Percentiles rank a stretch among this genome's conserved stretches.
These are phyloP conservation scores for Triplophysa rosa DNA, from an alignment of 2,113 vertebrate species.

Conservation along the genomic window DNA sequence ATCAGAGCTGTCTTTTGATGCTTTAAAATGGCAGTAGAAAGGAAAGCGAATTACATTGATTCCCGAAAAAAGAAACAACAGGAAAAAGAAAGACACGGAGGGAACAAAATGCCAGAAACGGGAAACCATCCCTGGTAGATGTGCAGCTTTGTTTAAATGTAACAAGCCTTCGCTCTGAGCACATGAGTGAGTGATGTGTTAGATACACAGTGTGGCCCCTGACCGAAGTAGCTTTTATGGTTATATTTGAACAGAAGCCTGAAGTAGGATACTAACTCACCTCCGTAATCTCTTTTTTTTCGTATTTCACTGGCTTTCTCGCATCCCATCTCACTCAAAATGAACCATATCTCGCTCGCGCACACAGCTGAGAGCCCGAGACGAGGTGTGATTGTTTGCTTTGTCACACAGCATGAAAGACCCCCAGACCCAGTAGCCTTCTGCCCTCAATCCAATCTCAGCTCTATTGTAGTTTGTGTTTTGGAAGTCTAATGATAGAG, in stretches of 20 bases:
- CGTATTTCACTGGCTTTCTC: neutral
- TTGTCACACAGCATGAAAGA: constrained; percentile 41
- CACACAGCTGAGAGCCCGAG: constrained; percentile 18
- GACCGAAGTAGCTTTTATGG: constrained; percentile 40
- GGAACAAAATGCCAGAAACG: constrained; percentile 37
- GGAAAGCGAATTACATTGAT: constrained; percentile 63
- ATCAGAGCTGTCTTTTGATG: constrained; percentile 55
- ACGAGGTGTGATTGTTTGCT: constrained; percentile 38
- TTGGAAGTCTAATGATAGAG: constrained; percentile 31
- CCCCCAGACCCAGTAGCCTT: neutral
- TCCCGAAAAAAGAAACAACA: constrained; percentile 35
- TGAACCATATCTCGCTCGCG: constrained; percentile 25
- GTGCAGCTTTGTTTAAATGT: constrained; percentile 34
- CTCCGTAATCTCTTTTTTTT: neutral
- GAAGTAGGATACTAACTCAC: constrained; percentile 32
- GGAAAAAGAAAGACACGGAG: constrained; percentile 3
- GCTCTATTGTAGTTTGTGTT: constrained; percentile 40
- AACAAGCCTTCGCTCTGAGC: constrained; percentile 30
- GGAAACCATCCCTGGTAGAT: neutral
- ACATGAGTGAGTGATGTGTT: constrained; percentile 27
- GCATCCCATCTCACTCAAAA: constrained; percentile 20
- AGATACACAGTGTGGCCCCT: constrained; percentile 43
- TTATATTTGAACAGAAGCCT: constrained; percentile 48
- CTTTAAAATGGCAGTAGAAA: constrained; percentile 62
- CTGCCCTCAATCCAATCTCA: constrained; percentile 38